Conservation (phyloP, 1,140 invertebrate genomes). For the Leptinotarsa undecemlineata region DNA sequence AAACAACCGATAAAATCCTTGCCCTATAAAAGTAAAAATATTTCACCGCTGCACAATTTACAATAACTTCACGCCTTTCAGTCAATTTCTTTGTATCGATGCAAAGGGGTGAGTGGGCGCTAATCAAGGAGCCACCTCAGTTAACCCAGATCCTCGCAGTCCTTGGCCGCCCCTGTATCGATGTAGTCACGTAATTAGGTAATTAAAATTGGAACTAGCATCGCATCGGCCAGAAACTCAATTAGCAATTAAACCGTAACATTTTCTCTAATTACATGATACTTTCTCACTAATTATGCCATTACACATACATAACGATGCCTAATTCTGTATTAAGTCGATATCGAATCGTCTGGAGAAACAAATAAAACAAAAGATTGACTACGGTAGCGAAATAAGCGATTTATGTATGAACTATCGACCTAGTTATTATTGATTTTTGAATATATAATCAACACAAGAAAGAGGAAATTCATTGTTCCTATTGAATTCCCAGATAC, state of each 20-base stretch:
- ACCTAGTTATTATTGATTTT: no score
- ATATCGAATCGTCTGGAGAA: conserved; percentile 14
- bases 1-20: no score
- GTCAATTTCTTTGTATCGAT: background rate
- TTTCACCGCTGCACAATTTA: no score
- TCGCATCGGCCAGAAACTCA: conserved; percentile 65
- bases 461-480: no score
- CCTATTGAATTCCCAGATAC: no score
- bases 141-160: conserved; percentile 4
- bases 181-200: conserved; percentile 65
- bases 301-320: conserved; percentile 39
- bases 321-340: conserved; percentile 29
- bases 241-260: conserved; percentile 67
- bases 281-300: conserved; percentile 63
- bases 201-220: conserved; percentile 66
- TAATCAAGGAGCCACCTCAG: conserved; percentile 2
- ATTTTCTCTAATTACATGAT: conserved; percentile 67
- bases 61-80: no score
- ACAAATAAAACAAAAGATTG: conserved; percentile 9
- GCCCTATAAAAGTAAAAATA: no score
- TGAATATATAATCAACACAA: no score
- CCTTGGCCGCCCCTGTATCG: conserved; percentile 21
- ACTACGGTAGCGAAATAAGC: background rate
- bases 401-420: background rate
- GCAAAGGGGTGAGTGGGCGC: background rate